Conservation (phyloP, 2,113 vertebrate species). For the Panthera tigris region DNA sequence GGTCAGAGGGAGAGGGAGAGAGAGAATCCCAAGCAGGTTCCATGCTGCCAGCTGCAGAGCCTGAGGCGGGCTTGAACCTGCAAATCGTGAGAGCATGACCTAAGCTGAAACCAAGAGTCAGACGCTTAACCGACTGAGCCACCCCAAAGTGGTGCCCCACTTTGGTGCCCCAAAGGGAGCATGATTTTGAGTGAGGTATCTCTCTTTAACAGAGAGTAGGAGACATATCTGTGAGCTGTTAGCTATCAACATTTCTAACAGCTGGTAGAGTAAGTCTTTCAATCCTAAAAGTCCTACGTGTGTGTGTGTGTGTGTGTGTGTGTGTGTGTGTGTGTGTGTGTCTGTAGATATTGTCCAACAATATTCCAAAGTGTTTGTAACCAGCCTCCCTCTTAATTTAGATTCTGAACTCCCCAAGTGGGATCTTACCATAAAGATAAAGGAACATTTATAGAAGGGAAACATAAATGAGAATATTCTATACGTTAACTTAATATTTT, state of each 20-base stretch:
- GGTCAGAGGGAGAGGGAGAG: too few species aligned
- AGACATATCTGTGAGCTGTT: not conserved
- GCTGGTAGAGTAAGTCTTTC: not conserved
- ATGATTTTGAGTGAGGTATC: not conserved
- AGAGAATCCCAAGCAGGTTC: too few species aligned
- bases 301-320: not conserved
- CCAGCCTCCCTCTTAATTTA: conserved; percentile 31
- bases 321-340: not conserved
- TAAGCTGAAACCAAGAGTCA: too few species aligned
- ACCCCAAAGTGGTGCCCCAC: too few species aligned
- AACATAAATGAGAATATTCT: not conserved
- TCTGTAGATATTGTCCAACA: not conserved
- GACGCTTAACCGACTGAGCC: too few species aligned
- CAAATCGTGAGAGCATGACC: too few species aligned
- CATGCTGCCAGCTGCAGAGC: too few species aligned
- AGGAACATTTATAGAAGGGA: not conserved
- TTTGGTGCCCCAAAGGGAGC: too few species aligned
- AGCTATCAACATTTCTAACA: not conserved
- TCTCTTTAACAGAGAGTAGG: not conserved
- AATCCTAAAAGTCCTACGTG: not conserved
- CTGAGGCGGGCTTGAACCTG: too few species aligned
- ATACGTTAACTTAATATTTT: not conserved
- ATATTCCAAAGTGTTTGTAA: not conserved
- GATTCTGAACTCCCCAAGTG: not conserved
- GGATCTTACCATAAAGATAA: not conserved